Conservation (phyloP, 2,113 vertebrate species). For the Varanus komodoensis region DNA sequence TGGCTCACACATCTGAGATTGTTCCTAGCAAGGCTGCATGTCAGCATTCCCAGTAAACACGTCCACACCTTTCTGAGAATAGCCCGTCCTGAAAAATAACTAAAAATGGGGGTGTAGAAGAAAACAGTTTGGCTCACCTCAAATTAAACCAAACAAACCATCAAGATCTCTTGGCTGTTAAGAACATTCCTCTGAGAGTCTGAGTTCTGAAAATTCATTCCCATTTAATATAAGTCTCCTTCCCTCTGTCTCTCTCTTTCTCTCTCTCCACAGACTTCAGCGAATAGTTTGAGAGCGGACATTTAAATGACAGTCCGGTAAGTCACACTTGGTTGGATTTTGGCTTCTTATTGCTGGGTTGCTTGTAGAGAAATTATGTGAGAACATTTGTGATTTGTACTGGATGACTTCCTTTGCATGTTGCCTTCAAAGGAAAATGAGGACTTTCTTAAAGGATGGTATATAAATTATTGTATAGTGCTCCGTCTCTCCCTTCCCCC, state of each 20-base stretch:
- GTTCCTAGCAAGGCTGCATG: neutral
- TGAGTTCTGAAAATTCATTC: no score
- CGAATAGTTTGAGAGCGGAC: neutral
- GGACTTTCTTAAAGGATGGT: neutral
- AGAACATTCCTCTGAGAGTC: neutral
- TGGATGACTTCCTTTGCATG: constrained; percentile 15
- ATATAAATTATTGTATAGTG: no score
- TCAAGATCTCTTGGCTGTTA: neutral
- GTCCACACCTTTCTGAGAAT: no score
- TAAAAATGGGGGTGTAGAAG: no score
- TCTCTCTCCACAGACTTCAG: constrained; percentile 44
- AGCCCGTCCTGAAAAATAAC: neutral
- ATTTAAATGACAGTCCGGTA: constrained; percentile 38
- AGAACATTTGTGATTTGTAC: neutral
- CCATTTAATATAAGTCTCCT: neutral
- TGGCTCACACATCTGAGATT: no score
- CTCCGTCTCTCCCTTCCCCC: neutral
- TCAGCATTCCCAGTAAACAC: neutral
- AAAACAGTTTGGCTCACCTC: neutral
- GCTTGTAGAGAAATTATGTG: neutral
- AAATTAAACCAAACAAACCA: neutral
- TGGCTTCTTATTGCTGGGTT: neutral
- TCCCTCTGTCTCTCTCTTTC: neutral
- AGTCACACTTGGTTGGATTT: constrained; percentile 35
- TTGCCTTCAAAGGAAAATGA: neutral